A percentile compares a stretch with the other conserved stretches of the same genome.
These are phyloP conservation scores for Rallus limicola DNA, from an alignment of 2,113 vertebrate genomes.

Conservation along the genomic window DNA sequence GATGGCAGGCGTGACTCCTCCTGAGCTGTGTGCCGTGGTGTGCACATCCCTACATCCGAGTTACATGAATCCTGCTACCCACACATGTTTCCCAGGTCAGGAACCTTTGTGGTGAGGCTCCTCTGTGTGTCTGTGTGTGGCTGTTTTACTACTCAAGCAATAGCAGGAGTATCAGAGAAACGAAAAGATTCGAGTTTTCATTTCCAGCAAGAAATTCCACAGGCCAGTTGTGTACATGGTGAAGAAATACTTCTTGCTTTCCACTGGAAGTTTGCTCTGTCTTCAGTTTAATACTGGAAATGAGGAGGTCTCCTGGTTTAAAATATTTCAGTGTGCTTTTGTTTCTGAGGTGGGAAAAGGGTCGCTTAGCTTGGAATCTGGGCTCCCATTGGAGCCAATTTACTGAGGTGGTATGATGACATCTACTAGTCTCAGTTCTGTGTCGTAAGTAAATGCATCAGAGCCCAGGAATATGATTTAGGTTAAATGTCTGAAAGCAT, in stretches of 20 bases:
- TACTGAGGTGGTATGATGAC: not conserved
- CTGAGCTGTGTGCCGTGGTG: not conserved
- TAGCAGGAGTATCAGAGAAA: not conserved
- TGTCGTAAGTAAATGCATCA: not conserved
- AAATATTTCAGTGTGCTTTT: not conserved
- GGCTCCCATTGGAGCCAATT: not conserved
- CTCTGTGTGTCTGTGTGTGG: not conserved
- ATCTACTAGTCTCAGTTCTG: not conserved
- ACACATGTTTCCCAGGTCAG: accelerated
- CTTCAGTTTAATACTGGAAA: not conserved
- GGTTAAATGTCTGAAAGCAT: not conserved
- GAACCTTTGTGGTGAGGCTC: accelerated
- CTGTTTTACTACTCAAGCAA: no score
- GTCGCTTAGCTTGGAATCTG: not conserved
- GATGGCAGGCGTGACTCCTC: not conserved
- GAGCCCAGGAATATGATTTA: not conserved
- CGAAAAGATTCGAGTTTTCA: no score
- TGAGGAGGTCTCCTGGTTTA: not conserved
- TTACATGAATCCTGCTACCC: accelerated
- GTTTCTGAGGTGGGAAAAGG: not conserved
- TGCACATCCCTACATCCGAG: accelerated
- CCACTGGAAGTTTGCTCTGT: not conserved
- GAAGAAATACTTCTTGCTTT: not conserved
- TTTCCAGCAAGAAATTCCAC: not conserved
- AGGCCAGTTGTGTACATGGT: not conserved